Evolutionary conservation across 2,113 vertebrate genomes (phyloP).

Genomic region (Hiodon alosoides): DNA sequence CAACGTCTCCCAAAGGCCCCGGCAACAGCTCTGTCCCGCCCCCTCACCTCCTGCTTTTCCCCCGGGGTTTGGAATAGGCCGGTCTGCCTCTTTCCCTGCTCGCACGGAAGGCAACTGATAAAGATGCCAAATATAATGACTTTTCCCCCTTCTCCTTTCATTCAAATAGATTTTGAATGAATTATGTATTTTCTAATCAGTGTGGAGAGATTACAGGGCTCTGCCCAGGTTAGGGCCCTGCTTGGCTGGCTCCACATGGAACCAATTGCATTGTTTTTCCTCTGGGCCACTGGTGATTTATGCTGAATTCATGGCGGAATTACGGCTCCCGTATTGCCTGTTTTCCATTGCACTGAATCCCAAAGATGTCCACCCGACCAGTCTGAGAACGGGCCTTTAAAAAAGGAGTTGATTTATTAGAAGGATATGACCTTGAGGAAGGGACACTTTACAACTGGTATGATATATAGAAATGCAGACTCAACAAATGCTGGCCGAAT

Average conservation of each 20-base stretch:
- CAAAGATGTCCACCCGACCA: background rate
- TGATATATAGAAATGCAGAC: background rate
- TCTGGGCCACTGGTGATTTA: constrained; percentile 10
- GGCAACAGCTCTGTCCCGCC: constrained; percentile 28
- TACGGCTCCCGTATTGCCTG: background rate
- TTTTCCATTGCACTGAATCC: background rate
- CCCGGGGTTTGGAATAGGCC: background rate
- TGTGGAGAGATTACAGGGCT: constrained; percentile 22
- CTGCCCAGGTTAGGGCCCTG: background rate
- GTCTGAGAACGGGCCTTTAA: background rate
- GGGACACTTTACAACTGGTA: background rate
- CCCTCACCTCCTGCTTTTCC: background rate
- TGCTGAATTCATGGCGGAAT: background rate
- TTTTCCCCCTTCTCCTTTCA: background rate
- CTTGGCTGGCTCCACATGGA: constrained; percentile 8
- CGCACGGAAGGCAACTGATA: constrained; percentile 44
- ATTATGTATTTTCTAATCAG: constrained; percentile 49
- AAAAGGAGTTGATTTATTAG: constrained; percentile 17
- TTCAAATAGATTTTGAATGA: constrained; percentile 27
- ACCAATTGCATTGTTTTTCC: constrained; percentile 3
- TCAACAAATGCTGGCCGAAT: background rate
- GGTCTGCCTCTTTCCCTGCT: background rate
- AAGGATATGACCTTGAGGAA: constrained; percentile 6
- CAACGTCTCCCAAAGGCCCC: constrained; percentile 57
- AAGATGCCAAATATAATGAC: constrained; percentile 57